These are phyloP conservation scores for Lycaon pictus DNA, from an alignment of 2,113 vertebrate genomes.

Conservation along the genomic window DNA sequence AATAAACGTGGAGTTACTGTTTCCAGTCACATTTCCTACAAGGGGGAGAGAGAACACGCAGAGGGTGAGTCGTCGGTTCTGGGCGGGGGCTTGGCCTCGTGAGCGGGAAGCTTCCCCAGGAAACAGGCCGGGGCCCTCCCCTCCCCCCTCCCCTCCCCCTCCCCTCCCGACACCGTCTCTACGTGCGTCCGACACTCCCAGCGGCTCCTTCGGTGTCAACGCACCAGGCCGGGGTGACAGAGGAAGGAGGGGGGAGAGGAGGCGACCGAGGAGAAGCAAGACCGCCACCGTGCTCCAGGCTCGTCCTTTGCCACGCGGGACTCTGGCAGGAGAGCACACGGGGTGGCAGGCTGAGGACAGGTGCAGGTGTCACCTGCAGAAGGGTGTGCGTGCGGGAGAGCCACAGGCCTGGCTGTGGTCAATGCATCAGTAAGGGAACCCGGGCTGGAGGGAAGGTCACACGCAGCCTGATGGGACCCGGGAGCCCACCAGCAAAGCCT, in stretches of 20 bases:
- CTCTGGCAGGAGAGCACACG: background rate
- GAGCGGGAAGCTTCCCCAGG: background rate
- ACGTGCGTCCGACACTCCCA: background rate
- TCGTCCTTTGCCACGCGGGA: fast-evolving
- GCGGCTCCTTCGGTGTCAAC: background rate
- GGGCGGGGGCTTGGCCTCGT: background rate
- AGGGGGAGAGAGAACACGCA: conserved; percentile 59
- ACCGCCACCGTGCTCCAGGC: background rate
- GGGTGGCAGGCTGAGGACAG: background rate
- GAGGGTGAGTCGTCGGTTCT: conserved; percentile 70
- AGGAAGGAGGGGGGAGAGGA: background rate
- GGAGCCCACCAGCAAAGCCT: background rate
- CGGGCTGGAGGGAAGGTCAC: background rate
- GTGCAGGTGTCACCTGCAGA: fast-evolving
- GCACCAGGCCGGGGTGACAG: background rate
- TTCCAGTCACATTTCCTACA: conserved; percentile 96
- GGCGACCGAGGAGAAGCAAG: background rate
- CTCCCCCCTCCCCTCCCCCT: too few relatives aligned
- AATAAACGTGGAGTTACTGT: conserved; percentile 98
- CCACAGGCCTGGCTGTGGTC: fast-evolving
- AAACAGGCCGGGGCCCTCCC: background rate
- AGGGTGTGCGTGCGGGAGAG: background rate
- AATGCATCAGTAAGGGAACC: fast-evolving
- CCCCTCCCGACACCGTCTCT: too few relatives aligned
- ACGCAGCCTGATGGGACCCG: background rate